phyloP scores from a whole-genome alignment of 2,113 vertebrate genomes.

The Dicaeum eximium region DNA sequence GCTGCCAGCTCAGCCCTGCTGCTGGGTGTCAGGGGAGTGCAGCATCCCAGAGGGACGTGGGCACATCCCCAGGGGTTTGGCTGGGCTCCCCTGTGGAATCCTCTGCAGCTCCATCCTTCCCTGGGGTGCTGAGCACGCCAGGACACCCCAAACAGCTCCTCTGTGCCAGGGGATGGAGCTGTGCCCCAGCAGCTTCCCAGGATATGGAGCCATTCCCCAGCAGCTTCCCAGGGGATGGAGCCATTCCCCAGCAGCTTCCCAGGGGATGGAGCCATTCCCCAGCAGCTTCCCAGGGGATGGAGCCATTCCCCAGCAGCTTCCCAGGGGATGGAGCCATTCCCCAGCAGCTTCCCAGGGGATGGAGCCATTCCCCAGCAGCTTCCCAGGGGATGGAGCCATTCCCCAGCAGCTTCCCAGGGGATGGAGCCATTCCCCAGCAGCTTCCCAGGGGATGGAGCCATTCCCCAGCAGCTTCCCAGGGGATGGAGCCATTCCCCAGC shows the following conservation, averaged over 20 bases:
- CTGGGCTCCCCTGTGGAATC: neutral
- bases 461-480: neutral
- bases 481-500: neutral
- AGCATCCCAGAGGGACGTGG: neutral
- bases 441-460: neutral
- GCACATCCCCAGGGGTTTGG: neutral
- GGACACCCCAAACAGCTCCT: neutral
- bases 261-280: neutral
- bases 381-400: neutral
- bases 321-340: neutral
- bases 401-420: neutral
- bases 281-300: neutral
- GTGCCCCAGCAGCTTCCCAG: neutral
- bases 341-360: neutral
- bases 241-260: neutral
- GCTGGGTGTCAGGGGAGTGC: neutral
- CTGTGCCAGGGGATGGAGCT: rapidly evolving
- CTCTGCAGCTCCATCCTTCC: rapidly evolving
- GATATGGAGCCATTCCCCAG: neutral
- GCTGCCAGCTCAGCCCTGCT: neutral
- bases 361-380: neutral
- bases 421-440: neutral
- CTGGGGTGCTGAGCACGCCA: rapidly evolving
- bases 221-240: neutral
- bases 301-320: neutral